Base-by-base conservation (phyloP, 2,113 vertebrate genomes). In the Brienomyrus brachyistius region DNA sequence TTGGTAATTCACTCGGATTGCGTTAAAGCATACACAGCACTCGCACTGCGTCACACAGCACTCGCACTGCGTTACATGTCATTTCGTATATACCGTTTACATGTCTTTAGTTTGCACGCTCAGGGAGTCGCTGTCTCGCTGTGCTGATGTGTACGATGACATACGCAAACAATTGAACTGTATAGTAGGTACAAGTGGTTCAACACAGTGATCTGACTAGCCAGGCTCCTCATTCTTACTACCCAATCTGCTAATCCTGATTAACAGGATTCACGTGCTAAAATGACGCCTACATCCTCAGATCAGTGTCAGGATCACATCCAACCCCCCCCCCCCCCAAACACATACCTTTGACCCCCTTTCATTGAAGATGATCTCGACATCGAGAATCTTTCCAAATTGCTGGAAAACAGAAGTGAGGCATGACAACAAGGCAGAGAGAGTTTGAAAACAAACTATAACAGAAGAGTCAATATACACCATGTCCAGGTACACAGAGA, bases 281-380 rank as follows among this genome's bases (percentile, higher is more conserved):
- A 77, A 80, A 13, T 43, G 4, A 43, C 6, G 5, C 19, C 19
- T 40, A 77, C 11, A 77, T 40, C 70, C 70, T 77, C 31, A 40
- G 2, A 70, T 31, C 9, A 66, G n/a, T 66, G 59, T 66, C 56
- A 8, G 56, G 56, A n/a, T n/a, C 0, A 8, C 23, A 9, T 62
- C 59, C 21, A 3, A 17, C 80, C 80, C 45, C 80, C 74, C 70
- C 35, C 11, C 35, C 13, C 70, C 27, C 11, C 8, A 19, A 40
- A 45, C 17, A 45, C 40, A 82, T 40, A 83, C 98, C 98, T 99
- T 99, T 89, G 98, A 99, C 91, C 98, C 98, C 90, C 98, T 96
- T 94, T 99, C 98, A 91, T 99, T 99, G 97, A 99, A 99, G 95
- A 99, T 99, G 93, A 99, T 99, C 97, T 99, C 98, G 90, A 99